A percentile compares a stretch with the other conserved stretches of the same genome.
phyloP scores from a whole-genome alignment of 2,888 invertebrate genomes.

The Apamea epomidion region DNA sequence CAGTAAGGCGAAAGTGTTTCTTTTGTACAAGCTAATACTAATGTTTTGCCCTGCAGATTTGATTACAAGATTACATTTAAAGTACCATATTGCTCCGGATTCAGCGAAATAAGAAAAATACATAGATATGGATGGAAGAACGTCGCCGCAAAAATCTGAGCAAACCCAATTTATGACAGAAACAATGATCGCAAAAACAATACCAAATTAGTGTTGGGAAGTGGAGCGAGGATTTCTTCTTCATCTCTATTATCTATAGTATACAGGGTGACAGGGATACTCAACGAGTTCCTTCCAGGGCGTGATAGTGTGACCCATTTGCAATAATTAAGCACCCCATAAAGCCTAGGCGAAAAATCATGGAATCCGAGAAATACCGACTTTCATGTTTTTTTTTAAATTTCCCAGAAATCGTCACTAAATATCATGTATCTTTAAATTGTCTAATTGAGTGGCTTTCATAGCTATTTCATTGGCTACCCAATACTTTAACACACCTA shows the following conservation, averaged over 20 bases:
- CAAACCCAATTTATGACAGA: conserved; percentile 41
- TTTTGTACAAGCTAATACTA: conserved; percentile 66
- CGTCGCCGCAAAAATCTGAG: conserved; percentile 27
- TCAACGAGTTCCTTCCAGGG: too few species aligned
- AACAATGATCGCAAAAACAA: conserved; percentile 53
- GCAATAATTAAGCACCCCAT: too few species aligned
- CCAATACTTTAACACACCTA: too few species aligned
- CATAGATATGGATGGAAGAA: conserved; percentile 22
- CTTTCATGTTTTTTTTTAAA: too few species aligned
- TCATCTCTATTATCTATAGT: neutral
- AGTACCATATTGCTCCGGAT: conserved; percentile 50
- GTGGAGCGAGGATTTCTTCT: conserved; percentile 4
- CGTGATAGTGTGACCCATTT: too few species aligned
- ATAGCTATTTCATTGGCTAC: too few species aligned
- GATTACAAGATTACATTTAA: conserved; percentile 68
- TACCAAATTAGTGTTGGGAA: conserved; percentile 31
- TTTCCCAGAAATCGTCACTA: too few species aligned
- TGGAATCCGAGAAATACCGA: too few species aligned
- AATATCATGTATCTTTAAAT: too few species aligned
- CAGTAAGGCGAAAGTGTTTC: conserved; percentile 71
- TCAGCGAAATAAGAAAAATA: conserved; percentile 37
- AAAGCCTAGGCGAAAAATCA: too few species aligned
- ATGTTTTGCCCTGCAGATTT: conserved; percentile 71
- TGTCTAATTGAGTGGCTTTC: too few species aligned
- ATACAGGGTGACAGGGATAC: too few species aligned